Percentiles rank a stretch among this genome's conserved stretches.
Conservation (phyloP, 2,888 invertebrate genomes). For the Parthenolecanium corni region DNA sequence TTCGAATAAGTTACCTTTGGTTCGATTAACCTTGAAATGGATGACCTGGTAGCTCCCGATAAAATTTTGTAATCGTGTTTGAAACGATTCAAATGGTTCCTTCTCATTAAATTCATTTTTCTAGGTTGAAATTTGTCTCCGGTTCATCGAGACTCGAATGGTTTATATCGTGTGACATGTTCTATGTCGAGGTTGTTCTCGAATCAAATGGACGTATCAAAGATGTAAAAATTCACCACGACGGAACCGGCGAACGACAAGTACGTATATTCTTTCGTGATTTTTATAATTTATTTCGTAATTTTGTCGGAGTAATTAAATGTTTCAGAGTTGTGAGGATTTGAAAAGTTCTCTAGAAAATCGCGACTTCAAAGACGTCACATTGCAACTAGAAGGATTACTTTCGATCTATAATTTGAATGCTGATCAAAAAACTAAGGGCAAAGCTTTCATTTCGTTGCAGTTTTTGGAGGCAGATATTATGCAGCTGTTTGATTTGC, state of each 20-base stretch:
- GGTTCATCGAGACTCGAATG: constrained; percentile 68
- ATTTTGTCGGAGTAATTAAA: not conserved
- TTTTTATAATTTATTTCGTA: no score
- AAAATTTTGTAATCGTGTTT: no score
- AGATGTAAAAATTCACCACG: constrained; percentile 86
- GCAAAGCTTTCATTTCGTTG: constrained; percentile 82
- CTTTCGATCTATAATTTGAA: constrained; percentile 86
- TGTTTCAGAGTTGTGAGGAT: constrained; percentile 66
- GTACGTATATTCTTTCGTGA: constrained; percentile 34
- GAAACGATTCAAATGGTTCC: no score
- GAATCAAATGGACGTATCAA: constrained; percentile 72
- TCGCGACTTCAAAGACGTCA: constrained; percentile 85
- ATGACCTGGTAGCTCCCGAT: no score
- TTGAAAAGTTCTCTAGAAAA: constrained; percentile 68
- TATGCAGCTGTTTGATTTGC: constrained; percentile 63
- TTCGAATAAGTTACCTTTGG: no score
- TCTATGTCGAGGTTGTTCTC: constrained; percentile 80
- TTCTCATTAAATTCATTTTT: constrained; percentile 32
- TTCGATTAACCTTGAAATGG: no score
- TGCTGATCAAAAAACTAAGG: constrained; percentile 88
- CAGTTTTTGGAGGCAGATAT: constrained; percentile 86
- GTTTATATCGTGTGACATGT: constrained; percentile 93
- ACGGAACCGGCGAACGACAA: constrained; percentile 58
- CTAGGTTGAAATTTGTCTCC: constrained; percentile 72
- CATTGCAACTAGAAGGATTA: constrained; percentile 78